Evolutionary conservation across 2,113 vertebrate genomes (phyloP), one percentile per base, ranked within the genome.

Genomic region (Brachypodius melanocephalos): DNA sequence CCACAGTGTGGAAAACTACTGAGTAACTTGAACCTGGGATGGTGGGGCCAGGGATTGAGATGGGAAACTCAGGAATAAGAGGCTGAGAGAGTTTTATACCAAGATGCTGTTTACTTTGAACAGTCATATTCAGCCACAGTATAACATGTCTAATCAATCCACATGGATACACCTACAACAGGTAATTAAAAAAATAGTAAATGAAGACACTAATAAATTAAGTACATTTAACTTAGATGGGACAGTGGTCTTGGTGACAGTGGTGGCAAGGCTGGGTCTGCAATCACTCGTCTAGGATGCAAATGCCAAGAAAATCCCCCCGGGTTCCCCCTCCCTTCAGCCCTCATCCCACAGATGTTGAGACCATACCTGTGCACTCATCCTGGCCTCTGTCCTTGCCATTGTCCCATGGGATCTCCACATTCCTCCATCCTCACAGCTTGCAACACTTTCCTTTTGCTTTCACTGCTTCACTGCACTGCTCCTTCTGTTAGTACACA

Each of bases 201-300:
- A 67, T 62, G 59, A 75, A 72, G 25, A 91, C 7, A 4, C 95
- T 95, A 95, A 96, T 97, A 97, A 97, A 95, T 97, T 97, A 96
- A 93, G 48, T 88, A 96, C 86, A 95, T 93, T 88, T 92, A 94
- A 96, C 40, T 94, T 90, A 74, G 59, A 78, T 13, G 77, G 86
- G 86, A 81, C 84, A 77, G 79, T 11, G 66, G 49, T 85, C 36
- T 55, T 67, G 14, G 71, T 78, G 84, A 61, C 57, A 66, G 65
- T 1, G 25, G 71, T 22, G 36, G 12, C 32, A 74, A 90, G 92
- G 66, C 90, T 77, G 92, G 76, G 52, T 22, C 51, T 68, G 81
- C 81, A 90, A 76, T 68, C 83, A 8, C 40, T 84, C 5, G 1
- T 66, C 45, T 8, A 54, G 46, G 31, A 61, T 72, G 88, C 76